A percentile compares a stretch with the other conserved stretches of the same genome.
phyloP scores from a whole-genome alignment of 2,797 vertebrate genomes.

The Darevskia nairensis region DNA sequence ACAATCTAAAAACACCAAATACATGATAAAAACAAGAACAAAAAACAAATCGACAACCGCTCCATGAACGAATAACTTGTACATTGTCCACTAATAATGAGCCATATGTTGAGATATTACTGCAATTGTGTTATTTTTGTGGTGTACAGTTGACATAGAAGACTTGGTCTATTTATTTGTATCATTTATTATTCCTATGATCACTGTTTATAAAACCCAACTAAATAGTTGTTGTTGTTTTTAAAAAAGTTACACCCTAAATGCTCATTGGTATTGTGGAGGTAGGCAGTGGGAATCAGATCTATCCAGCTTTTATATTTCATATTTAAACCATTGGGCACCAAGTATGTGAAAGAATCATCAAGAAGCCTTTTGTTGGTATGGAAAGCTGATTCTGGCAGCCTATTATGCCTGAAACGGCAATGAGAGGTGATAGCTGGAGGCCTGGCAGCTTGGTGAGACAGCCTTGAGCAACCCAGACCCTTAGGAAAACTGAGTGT shows the following conservation, averaged over 20 bases:
- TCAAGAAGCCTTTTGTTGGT: not conserved
- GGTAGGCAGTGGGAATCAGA: not conserved
- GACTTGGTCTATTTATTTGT: too few relatives aligned
- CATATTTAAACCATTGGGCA: constrained; percentile 7
- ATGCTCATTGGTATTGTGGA: not conserved
- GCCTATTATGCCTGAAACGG: constrained; percentile 4
- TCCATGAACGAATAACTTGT: too few relatives aligned
- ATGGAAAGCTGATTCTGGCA: not conserved
- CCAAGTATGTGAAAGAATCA: not conserved
- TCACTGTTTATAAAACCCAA: too few relatives aligned
- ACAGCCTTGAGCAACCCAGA: constrained; percentile 7
- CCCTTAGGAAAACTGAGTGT: constrained; percentile 8
- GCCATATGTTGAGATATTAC: too few relatives aligned
- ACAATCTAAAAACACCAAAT: not conserved
- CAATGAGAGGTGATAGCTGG: constrained; percentile 13
- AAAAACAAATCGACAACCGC: too few relatives aligned
- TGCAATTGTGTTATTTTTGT: too few relatives aligned
- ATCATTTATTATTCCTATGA: too few relatives aligned
- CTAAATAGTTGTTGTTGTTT: too few relatives aligned
- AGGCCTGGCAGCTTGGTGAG: constrained; percentile 25
- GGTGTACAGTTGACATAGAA: too few relatives aligned
- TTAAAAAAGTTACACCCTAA: too few relatives aligned
- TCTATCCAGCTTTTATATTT: not conserved
- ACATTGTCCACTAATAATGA: too few relatives aligned
- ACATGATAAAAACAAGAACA: not conserved